Conservation (phyloP, 2,113 vertebrate species). For the Solea solea region DNA sequence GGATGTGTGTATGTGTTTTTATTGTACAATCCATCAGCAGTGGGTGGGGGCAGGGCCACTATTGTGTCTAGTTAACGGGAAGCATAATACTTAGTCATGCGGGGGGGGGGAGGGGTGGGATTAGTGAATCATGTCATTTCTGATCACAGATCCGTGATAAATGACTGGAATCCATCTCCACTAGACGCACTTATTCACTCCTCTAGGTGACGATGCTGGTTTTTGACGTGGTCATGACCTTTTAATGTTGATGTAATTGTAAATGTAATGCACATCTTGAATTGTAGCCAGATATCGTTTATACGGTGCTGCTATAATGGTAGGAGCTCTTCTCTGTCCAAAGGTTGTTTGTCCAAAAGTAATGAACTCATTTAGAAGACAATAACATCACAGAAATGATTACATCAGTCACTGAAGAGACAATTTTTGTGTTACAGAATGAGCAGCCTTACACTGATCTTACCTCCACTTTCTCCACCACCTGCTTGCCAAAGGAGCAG, state of each 20-base stretch:
- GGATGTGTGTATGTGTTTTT: slow-evolving; percentile 62
- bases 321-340: background rate
- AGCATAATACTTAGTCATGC: slow-evolving; percentile 60
- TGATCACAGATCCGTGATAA: slow-evolving; percentile 56
- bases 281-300: background rate
- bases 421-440: too few species aligned
- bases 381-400: too few species aligned
- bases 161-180: slow-evolving; percentile 61
- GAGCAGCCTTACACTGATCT: slow-evolving; percentile 24
- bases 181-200: slow-evolving; percentile 32
- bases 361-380: too few species aligned
- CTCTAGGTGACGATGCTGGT: slow-evolving; percentile 16
- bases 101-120: slow-evolving; percentile 24
- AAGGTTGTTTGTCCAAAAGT: background rate
- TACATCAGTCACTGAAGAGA: too few species aligned
- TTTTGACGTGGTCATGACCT: slow-evolving; percentile 34
- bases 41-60: slow-evolving; percentile 43
- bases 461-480: slow-evolving; percentile 98
- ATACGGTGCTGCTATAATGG: background rate
- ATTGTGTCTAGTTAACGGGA: slow-evolving; percentile 62
- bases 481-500: slow-evolving; percentile 97
- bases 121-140: slow-evolving; percentile 51
- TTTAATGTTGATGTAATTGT: slow-evolving; percentile 27
- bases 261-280: background rate
- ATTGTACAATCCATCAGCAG: slow-evolving; percentile 71